Evolutionary conservation across 2,797 vertebrate genomes (phyloP), one percentile per base, ranked within the genome.

Genomic region (Coracias cyanogaster): DNA sequence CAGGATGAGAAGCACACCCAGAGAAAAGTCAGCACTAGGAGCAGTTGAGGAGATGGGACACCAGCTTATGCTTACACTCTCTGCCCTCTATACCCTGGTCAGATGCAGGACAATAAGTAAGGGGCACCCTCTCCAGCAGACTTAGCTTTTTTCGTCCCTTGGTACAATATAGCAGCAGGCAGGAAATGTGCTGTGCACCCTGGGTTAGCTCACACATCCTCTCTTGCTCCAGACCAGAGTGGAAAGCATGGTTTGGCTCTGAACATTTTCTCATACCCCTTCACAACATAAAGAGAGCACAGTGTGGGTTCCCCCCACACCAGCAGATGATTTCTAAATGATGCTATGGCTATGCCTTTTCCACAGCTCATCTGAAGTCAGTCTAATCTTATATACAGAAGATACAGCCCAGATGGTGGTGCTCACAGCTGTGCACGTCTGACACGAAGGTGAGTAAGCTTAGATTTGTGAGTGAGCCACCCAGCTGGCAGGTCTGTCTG

Each of bases 361-460:
- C 65, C 87, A 94, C 95, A 96, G 93, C 73, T 86, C 91, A 51
- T 94, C 84, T 86, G 83, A 76, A 65, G 24, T 28, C 85, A 85
- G 21, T 41, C 73, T 76, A 84, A 71, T 49, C 71, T 91, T 61
- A 33, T 58, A 76, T 9, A 25, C 31, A 33, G 51, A 72, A 58
- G 35, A 86, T 62, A 60, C 28, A 78, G 84, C 71, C 57, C 95
- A 93, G 93, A 60, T 86, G 86, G 79, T n/a, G 22, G 48, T 54
- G 46, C 79, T 84, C 66, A 8, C 83, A 96, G 77, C 80, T 94
- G 78, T 13, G 48, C 22, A 54, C 1, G 35, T 67, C 85, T 95
- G 82, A 94, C 81, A 81, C 1, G 19, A 74, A 95, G 89, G 90
- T 94, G 85, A 92, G 76, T 10, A 26, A 74, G 91, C 82, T 92